Evolutionary conservation across 2,113 vertebrate genomes (phyloP).

Genomic region (Caracal caracal): DNA sequence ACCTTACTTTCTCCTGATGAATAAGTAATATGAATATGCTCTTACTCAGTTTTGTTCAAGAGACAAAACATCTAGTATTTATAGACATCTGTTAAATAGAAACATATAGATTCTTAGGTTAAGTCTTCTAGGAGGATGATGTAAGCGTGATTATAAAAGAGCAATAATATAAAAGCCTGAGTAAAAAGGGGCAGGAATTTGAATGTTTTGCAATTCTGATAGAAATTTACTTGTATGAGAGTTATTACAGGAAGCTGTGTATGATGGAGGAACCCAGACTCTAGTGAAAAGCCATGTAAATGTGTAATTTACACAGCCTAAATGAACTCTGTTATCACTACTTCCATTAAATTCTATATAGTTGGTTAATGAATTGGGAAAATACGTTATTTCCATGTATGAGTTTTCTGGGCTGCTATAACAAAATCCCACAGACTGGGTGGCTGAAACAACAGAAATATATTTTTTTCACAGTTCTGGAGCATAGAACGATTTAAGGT

Average conservation of each 20-base stretch:
- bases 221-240: not conserved
- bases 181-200: not conserved
- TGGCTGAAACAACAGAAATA: not conserved
- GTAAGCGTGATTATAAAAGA: not conserved
- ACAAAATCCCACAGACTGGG: not conserved
- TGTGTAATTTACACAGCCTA: not conserved
- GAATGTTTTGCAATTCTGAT: not conserved
- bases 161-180: conserved; percentile 5
- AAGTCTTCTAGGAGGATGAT: not conserved
- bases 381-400: not conserved
- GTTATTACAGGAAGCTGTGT: not conserved
- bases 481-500: not conserved
- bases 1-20: not conserved
- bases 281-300: not conserved
- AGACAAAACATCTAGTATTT: not conserved
- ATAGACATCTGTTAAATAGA: conserved; percentile 11
- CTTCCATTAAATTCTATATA: not conserved
- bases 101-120: not conserved
- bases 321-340: not conserved
- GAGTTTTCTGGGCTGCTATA: not conserved
- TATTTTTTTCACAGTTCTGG: not conserved
- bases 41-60: not conserved
- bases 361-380: not conserved
- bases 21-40: not conserved
- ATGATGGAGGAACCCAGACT: not conserved